Percentiles rank a stretch among this genome's conserved stretches.
Evolutionary conservation across 2,797 vertebrate genomes (phyloP).

Genomic region (Oreochromis grahami): DNA sequence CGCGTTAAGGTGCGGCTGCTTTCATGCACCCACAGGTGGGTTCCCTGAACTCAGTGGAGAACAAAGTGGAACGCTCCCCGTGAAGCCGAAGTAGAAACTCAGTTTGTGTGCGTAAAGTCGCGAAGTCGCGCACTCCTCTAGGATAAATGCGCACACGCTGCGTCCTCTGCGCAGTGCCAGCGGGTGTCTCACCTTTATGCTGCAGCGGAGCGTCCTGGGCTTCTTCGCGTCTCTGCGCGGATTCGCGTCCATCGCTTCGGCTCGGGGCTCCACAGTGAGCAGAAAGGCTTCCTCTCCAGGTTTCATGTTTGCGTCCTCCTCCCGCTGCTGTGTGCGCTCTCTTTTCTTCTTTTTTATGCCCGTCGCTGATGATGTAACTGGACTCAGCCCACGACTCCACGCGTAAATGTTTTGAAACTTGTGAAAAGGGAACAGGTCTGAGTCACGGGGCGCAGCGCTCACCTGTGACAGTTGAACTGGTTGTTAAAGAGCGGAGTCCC

Average conservation of each 20-base stretch:
- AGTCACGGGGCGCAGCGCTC: constrained; percentile 6
- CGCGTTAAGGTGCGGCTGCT: background rate
- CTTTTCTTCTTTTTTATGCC: constrained; percentile 17
- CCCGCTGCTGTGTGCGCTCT: background rate
- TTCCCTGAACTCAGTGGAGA: background rate
- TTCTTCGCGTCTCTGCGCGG: constrained; percentile 43
- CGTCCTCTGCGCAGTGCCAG: background rate
- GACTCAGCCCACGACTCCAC: constrained; percentile 57
- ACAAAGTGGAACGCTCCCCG: background rate
- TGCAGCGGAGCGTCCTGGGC: constrained; percentile 30
- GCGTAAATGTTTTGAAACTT: constrained; percentile 57
- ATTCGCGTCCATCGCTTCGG: constrained; percentile 48
- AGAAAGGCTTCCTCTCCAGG: background rate
- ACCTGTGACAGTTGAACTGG: background rate
- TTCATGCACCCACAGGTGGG: background rate
- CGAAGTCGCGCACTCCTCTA: background rate
- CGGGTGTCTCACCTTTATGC: constrained; percentile 72
- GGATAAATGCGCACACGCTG: background rate
- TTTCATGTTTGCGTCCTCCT: background rate
- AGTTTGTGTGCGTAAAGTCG: background rate
- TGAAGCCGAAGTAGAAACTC: background rate
- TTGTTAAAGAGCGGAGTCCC: background rate
- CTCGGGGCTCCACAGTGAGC: background rate
- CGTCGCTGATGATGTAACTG: constrained; percentile 60
- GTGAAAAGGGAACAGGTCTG: constrained; percentile 23